A percentile compares a stretch with the other conserved stretches of the same genome.
These are phyloP conservation scores for Gymnothorax javanicus DNA, from an alignment of 2,797 vertebrate species.

Conservation along the genomic window DNA sequence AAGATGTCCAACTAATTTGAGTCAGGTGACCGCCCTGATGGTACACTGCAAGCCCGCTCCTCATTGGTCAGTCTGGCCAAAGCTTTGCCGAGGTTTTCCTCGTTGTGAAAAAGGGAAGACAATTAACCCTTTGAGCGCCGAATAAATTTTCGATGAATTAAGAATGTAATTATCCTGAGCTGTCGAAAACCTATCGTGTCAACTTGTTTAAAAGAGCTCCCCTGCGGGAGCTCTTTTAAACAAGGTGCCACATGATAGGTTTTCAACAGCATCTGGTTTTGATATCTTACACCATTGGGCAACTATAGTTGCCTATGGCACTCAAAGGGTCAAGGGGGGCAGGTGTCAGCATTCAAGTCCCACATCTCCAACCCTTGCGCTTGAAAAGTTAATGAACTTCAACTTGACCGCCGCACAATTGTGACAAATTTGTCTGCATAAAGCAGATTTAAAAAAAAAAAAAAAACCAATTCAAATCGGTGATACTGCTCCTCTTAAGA, in stretches of 20 bases:
- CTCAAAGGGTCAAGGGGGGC: too few species aligned
- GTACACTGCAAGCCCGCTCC: not conserved
- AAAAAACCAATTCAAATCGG: not conserved
- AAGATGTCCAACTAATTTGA: not conserved
- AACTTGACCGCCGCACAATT: not conserved
- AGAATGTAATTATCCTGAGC: too few species aligned
- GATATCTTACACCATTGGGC: too few species aligned
- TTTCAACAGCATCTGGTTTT: too few species aligned
- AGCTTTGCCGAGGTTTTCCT: not conserved
- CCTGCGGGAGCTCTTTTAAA: too few species aligned
- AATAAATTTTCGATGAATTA: too few species aligned
- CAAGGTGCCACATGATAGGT: too few species aligned
- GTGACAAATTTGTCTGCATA: not conserved
- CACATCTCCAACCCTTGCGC: not conserved
- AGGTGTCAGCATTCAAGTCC: constrained; percentile 17
- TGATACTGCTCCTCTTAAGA: not conserved
- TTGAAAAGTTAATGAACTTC: constrained; percentile 7
- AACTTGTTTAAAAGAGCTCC: too few species aligned
- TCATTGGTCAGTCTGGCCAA: not conserved
- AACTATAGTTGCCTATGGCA: too few species aligned
- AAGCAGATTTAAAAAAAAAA: not conserved
- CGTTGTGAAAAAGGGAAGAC: not conserved
- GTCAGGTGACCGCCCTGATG: not conserved
- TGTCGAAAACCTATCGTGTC: too few species aligned
- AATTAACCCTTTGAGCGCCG: too few species aligned